Conservation (phyloP, 2,113 vertebrate genomes). For the Brachirus orientalis region DNA sequence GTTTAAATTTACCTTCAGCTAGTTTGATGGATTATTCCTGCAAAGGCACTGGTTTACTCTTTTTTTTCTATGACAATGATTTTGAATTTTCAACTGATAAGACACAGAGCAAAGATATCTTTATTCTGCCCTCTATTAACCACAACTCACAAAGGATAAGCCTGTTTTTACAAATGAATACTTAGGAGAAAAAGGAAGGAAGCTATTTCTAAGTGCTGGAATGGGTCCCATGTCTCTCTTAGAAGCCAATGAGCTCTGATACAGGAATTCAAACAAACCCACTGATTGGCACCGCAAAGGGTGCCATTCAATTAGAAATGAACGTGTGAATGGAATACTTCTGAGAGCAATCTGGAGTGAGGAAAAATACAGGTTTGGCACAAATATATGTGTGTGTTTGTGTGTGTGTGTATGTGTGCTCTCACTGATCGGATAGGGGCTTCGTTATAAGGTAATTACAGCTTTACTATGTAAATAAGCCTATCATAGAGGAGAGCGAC, state of each 20-base stretch:
- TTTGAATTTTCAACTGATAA: conserved; percentile 34
- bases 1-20: too few relatives aligned
- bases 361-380: conserved; percentile 77
- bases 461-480: conserved; percentile 82
- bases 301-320: conserved; percentile 77
- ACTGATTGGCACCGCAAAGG: conserved; percentile 77
- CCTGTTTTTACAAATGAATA: conserved; percentile 36
- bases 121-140: conserved; percentile 17
- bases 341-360: conserved; percentile 71
- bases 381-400: conserved; percentile 58
- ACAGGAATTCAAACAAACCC: conserved; percentile 69
- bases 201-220: conserved; percentile 65
- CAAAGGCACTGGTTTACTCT: conserved; percentile 28
- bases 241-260: conserved; percentile 65
- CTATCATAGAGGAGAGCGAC: conserved; percentile 75
- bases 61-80: conserved; percentile 43
- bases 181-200: conserved; percentile 55
- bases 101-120: conserved; percentile 13
- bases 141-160: conserved; percentile 38
- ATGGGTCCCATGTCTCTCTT: conserved; percentile 58
- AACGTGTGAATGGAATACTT: conserved; percentile 74
- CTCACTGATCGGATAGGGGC: conserved; percentile 69
- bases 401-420: conserved; percentile 32
- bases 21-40: conserved; percentile 22
- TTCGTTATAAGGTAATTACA: conserved; percentile 81